Base-by-base conservation (phyloP, 2,797 vertebrate genomes). In the Amphiprion clarkii region DNA sequence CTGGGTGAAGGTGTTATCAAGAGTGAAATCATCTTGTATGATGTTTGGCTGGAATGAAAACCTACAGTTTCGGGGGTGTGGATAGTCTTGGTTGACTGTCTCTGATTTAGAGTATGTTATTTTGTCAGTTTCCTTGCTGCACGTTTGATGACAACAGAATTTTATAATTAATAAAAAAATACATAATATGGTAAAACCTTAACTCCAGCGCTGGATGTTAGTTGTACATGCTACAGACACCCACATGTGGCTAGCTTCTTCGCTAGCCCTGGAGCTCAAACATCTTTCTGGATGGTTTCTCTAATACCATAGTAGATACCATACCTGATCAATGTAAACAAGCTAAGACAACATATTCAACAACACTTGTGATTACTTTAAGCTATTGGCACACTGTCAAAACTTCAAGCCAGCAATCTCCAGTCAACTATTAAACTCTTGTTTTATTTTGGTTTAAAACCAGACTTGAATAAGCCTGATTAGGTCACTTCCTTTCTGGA, bases 61-160 rank as follows among this genome's bases (percentile, higher is more conserved):
- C 14, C 29, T 58, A 2, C 1, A 9, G 40, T 9, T 21, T 55
- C 46, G 23, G 51, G 27, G 9, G 56, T 29, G 25, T 59, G 33
- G 44, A 8, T n/a, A 39, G 25, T 3, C 6, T 19, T 27, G 19
- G 56, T 16, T 74, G n/a, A 40, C 3, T 29, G 39, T 64, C 16
- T 61, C 56, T 21, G 59, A 64, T 11, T 5, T 10, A 12, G 17
- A 53, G 19, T n/a, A 31, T 60, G 23, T 79, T 62, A 74, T 70
- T 16, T 63, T 14, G 17, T 74, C 33, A 61, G 57, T 77, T 71
- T 69, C 51, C 57, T 65, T 55, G 48, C 23, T 67, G 31, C 54
- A 81, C 74, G 36, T 72, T 55, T 62, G 19, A 78, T 70, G 33
- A 61, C 3, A 4, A 51, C 36, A 66, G 3, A 53, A 75, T 59